Evolutionary conservation across 2,797 vertebrate species (phyloP), one percentile per base, ranked within the genome.

Genomic region (Phaenicophaeus curvirostris): DNA sequence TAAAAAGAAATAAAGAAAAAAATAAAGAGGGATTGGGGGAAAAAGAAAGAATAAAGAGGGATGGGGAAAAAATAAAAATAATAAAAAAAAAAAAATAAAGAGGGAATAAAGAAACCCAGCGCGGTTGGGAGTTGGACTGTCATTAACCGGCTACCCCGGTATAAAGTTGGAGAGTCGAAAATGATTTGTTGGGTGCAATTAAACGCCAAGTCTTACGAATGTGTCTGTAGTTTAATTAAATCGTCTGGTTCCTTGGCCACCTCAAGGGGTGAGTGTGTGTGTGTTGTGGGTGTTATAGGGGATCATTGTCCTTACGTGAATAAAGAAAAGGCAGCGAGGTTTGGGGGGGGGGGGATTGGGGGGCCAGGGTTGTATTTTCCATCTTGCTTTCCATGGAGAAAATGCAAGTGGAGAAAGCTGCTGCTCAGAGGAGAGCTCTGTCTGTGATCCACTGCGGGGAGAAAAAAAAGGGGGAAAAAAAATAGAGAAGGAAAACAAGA

Each of bases 151-250:
- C 58, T 39, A 18, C 53, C 72, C 85, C 41, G 42, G 85, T 31
- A 53, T 50, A 82, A 69, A 82, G 74, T 79, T 78, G 92, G 87
- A 24, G 68, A 87, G 71, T 88, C 41, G 91, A 16, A 46, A 75
- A 89, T 96, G 89, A 92, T 96, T 92, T 94, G 87, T 94, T 59
- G 84, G 76, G 44, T 75, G 84, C 63, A 96, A 95, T 92, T 90
- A 92, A 92, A 92, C 4, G 57, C 93, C 93, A 15, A 82, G 85
- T 33, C 73, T 92, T 67, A 58, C 77, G 57, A 77, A 85, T 18
- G 92, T 33, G 89, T 94, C 94, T 90, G 92, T 4, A 28, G 90
- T 94, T 94, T 94, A 93, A 93, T 95, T 85, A 94, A 90, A 94
- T 8, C 79, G 89, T 90, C 92, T 85, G 88, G 33, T 82, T 62